Evolutionary conservation across 2,888 invertebrate genomes (phyloP), one percentile per base, ranked within the genome.

Genomic region (Diachrysia chrysitis): DNA sequence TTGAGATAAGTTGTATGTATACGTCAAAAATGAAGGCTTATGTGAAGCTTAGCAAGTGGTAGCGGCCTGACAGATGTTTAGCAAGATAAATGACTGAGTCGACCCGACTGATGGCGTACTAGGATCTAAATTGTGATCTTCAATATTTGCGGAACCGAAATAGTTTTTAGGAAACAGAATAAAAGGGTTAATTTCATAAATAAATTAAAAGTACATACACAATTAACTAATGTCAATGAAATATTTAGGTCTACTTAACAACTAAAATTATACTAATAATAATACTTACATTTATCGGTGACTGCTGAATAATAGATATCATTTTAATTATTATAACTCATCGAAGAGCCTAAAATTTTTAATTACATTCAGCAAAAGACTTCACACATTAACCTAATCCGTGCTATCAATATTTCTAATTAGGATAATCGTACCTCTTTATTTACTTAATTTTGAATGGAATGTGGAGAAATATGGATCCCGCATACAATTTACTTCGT

Each of bases 21-120:
- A 54, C 48, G 35, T 69, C 78, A 71, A 67, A 63, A 75, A 72
- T 58, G 58, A 51, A 54, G 69, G 60, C 63, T 63, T 63, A 67
- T 61, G 63, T 65, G 56, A 23, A 63, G 76, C 67, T 78, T 65
- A 71, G 57, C 25, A 67, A 67, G 42, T 63, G 66, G 21, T 51
- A 23, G 58, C 25, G 25, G 57, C 54, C 53, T 66, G 74, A 69
- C 74, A 74, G 61, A 56, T 66, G 58, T 63, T 79, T 58, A 66
- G 63, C 42, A 77, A 75, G 78, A 79, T 69, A 75, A 79, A 79
- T 68, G 69, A 68, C 65, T 54, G 56, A 12, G 23, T 37, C 19
- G 54, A 58, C 67, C 74, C 62, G 51, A 62, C 35, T 58, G 58
- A 32, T 70, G 54, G 6, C 48, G 61, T 64, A 69, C 57, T 29